Base-by-base conservation (phyloP, 2,797 vertebrate species). In the Masticophis lateralis region DNA sequence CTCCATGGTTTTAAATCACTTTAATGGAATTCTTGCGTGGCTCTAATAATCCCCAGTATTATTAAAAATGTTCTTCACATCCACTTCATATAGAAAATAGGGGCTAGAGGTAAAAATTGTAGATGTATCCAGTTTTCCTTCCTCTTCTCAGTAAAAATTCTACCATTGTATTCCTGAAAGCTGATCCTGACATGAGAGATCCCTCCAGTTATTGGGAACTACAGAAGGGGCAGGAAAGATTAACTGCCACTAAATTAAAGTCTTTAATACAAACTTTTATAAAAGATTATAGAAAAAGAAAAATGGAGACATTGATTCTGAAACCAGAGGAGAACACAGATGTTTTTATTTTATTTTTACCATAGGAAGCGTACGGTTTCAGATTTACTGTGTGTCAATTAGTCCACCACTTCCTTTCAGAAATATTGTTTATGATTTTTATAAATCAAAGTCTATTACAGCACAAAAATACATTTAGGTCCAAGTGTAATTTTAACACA, bases 301-400 rank as follows among this genome's bases (percentile, higher is more conserved):
- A 86, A 51, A 51, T 27, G 51, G 87, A 60, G 61, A 43, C 37
- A 74, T 43, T 56, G 22, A 27, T 88, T 91, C 86, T 60, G 56
- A 93, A 93, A 91, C 10, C 57, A 86, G 59, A 88, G 61, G 28
- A 87, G 56, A 69, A 28, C 28, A 90, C 2, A n/a, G 28, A n/a
- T 16, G 87, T 90, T 87, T 88, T 87, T 61, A 79, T 92, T 94
- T 90, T 37, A 59, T 51, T 94, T 94, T 94, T 90, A 74, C 56
- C 83, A 87, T 83, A 87, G 37, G 22, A 91, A 93, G n/a, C 37
- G 32, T 90, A 92, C 37, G 53, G 51, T 93, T 51, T 87, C 55
- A 79, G 59, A 47, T 92, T 94, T 61, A 92, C 20, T 87, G 79
- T 87, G 66, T 32, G 92, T 55, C 60, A 37, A 86, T 90, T 57